Evolutionary conservation across 1,140 invertebrate genomes (phyloP), one percentile per base, ranked within the genome.

Genomic region (Reticulitermes speratus): DNA sequence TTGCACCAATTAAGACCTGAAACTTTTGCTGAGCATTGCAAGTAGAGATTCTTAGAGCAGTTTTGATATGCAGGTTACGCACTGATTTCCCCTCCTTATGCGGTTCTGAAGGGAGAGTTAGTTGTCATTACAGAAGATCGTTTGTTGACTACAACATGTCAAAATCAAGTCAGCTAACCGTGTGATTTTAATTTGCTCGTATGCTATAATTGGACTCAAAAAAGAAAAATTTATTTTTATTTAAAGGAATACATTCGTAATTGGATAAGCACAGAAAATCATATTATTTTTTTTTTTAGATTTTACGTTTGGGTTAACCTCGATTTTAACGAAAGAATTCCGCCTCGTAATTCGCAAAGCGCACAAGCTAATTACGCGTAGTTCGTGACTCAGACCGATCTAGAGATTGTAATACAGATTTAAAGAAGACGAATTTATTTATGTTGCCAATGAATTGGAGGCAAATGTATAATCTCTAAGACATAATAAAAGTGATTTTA

Each of bases 151-250:
- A 30, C 52, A 19, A 1, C 25, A 30, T 30, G 65, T 30, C 65
- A 25, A 55, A 55, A 55, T 21, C 0, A 55, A 55, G 19, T 21
- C 52, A 75, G 65, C n/a, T 75, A 75, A 75, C 65, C 65, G 65
- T 75, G n/a, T 14, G 11, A 75, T 75, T 75, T 75, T 75, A 75
- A 75, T 75, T 75, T 75, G 65, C 65, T 75, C n/a, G n/a, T 75
- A 75, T n/a, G 25, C 14, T 7, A 7, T 65, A 75, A 75, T 75
- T 75, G 65, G 65, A 30, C 65, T 65, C 25, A 30, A 75, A 75
- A 25, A 16, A 9, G n/a, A 30, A 8, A 65, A 5, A 65, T 12
- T 16, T 65, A n/a, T 65, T 65, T 75, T 75, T 75, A 12, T 75
- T 75, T 30, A 75, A 75, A 75, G 65, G n/a, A 30, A 75, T 30